Conservation (phyloP, 2,797 vertebrate species). For the Sebastes aleutianus region DNA sequence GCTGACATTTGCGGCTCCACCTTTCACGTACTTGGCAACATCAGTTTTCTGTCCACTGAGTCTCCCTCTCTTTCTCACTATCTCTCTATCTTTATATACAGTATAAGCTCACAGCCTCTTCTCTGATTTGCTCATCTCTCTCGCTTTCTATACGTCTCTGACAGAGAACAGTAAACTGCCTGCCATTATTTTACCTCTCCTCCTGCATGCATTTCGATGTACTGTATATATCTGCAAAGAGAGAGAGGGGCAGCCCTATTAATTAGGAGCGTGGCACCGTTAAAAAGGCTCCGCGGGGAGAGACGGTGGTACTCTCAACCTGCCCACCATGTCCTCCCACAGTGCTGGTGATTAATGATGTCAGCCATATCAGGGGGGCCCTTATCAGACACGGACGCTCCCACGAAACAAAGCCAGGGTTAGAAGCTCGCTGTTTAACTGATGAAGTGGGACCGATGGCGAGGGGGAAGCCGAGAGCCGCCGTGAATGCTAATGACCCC, state of each 20-base stretch:
- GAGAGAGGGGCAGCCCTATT: conserved; percentile 57
- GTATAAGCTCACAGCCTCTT: not conserved
- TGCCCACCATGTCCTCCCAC: conserved; percentile 68
- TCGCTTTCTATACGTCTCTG: not conserved
- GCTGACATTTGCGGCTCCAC: conserved; percentile 66
- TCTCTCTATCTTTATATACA: not conserved
- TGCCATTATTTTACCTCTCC: conserved; percentile 51
- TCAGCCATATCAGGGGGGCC: conserved; percentile 65
- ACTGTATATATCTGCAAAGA: conserved; percentile 23
- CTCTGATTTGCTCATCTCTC: conserved; percentile 1
- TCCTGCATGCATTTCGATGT: conserved; percentile 40
- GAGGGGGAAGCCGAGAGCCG: conserved; percentile 32
- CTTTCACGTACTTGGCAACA: conserved; percentile 40
- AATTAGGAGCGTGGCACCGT: conserved; percentile 60
- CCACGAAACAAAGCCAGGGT: conserved; percentile 73
- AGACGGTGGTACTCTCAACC: conserved; percentile 52
- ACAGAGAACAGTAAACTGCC: conserved; percentile 22
- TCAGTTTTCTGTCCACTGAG: conserved; percentile 39
- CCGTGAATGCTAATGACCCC: conserved; percentile 67
- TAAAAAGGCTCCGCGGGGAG: conserved; percentile 63
- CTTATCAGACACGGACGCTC: conserved; percentile 75
- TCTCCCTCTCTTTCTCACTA: not conserved
- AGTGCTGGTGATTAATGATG: conserved; percentile 78
- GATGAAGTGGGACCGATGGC: conserved; percentile 69
- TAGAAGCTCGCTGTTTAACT: conserved; percentile 72